phyloP scores from a whole-genome alignment of 2,113 vertebrate genomes.

The Tupaia tana region DNA sequence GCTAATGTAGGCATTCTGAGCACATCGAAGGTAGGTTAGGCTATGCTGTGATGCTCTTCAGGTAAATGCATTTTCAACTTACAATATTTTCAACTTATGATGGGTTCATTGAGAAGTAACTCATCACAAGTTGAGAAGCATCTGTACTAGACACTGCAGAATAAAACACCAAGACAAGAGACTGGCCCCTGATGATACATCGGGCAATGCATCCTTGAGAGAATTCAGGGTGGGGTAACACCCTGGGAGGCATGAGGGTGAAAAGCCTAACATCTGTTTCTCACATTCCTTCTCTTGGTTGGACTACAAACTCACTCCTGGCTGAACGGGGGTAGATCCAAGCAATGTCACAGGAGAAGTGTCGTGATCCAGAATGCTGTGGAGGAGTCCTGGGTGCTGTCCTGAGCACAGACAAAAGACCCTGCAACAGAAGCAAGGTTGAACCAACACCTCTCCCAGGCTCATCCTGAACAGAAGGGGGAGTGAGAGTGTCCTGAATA shows the following conservation, averaged over 20 bases:
- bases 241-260: background rate
- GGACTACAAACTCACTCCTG: background rate
- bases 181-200: no score
- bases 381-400: background rate
- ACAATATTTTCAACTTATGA: no score
- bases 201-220: background rate
- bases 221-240: fast-evolving
- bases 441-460: background rate
- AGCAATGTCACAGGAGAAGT: background rate
- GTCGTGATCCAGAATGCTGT: background rate
- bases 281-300: background rate
- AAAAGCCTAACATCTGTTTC: background rate
- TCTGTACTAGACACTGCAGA: background rate
- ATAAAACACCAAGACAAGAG: background rate
- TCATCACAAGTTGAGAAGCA: no score
- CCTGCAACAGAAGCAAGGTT: fast-evolving
- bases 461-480: background rate
- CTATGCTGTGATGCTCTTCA: no score
- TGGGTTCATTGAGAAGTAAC: no score
- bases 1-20: no score
- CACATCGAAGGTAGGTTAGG: no score
- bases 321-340: no score
- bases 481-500: fast-evolving
- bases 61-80: no score
- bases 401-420: background rate